These are phyloP conservation scores for Antechinus flavipes DNA, from an alignment of 2,113 vertebrate species.

Conservation along the genomic window DNA sequence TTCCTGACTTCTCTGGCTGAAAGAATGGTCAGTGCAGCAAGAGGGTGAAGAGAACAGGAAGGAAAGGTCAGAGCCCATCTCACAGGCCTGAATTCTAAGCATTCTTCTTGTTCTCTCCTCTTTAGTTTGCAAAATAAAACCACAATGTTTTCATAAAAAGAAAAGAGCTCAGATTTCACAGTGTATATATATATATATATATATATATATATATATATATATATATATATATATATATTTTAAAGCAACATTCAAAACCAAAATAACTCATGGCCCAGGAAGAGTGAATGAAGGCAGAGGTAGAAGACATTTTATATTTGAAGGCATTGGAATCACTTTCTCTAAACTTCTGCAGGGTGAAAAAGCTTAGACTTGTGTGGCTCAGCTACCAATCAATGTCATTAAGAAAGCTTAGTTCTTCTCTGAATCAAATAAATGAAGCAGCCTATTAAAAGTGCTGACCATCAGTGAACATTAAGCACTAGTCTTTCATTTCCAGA, in stretches of 20 bases:
- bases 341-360: background rate
- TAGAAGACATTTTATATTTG: background rate
- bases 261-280: background rate
- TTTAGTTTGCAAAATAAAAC: background rate
- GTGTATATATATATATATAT: background rate
- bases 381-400: background rate
- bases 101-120: background rate
- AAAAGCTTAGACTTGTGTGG: background rate
- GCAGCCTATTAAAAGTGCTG: background rate
- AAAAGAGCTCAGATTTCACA: conserved; percentile 9
- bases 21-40: background rate
- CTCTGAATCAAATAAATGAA: conserved; percentile 31
- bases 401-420: background rate
- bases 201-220: background rate
- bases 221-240: background rate
- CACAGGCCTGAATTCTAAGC: background rate
- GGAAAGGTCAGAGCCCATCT: background rate
- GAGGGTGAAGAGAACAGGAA: background rate
- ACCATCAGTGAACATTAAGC: conserved; percentile 1
- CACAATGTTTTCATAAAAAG: background rate
- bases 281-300: background rate
- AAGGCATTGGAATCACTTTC: background rate
- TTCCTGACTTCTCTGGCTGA: background rate
- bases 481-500: conserved; percentile 17
- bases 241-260: conserved; percentile 17